Conservation (phyloP, 2,113 vertebrate genomes). For the Leucoraja erinaceus region DNA sequence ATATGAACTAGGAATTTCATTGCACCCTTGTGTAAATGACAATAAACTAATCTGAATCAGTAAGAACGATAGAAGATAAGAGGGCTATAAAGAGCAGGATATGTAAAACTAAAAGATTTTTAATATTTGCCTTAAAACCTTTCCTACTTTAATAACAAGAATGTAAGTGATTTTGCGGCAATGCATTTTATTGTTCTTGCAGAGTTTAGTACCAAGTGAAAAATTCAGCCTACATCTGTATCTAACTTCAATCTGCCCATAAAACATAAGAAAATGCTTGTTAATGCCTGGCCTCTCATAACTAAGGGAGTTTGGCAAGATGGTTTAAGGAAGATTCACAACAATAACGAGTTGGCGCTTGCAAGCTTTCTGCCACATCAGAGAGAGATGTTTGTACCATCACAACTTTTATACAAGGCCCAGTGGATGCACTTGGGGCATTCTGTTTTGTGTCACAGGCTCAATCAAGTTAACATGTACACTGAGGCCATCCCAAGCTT, state of each 20-base stretch:
- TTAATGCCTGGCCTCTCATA: not conserved
- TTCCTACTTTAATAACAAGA: slow-evolving; percentile 13
- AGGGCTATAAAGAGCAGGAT: not conserved
- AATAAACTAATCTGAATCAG: no score
- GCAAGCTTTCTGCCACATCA: not conserved
- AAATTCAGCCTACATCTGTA: not conserved
- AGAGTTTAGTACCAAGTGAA: not conserved
- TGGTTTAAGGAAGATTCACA: not conserved
- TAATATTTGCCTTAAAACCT: not conserved
- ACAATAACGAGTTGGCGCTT: not conserved
- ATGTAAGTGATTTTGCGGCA: not conserved
- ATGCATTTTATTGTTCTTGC: not conserved
- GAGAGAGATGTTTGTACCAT: not conserved
- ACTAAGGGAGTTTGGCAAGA: slow-evolving; percentile 1
- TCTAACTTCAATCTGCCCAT: slow-evolving; percentile 13
- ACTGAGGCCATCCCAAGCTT: not conserved
- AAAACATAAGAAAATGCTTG: not conserved
- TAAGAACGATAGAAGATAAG: no score
- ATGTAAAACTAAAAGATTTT: not conserved
- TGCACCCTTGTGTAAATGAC: no score
- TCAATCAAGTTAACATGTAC: not conserved
- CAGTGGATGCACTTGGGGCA: not conserved
- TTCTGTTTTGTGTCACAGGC: not conserved
- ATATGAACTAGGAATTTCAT: no score
- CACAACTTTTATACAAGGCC: not conserved